phyloP scores from a whole-genome alignment of 2,113 vertebrate species.

The Hoplias malabaricus region DNA sequence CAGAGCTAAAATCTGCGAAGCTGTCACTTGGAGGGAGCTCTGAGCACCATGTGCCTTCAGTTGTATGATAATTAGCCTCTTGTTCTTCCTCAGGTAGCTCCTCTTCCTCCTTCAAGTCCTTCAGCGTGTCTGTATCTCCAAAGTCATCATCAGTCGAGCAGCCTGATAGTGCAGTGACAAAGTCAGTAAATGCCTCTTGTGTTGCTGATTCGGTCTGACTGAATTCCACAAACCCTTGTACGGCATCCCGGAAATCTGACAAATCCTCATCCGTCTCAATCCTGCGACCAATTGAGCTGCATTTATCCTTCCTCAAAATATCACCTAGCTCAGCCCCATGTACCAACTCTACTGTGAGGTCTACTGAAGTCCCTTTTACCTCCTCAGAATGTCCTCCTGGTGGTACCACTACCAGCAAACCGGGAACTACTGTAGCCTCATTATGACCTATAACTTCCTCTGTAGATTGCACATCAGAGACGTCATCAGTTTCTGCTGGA shows the following conservation, averaged over 20 bases:
- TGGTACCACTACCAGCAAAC: conserved; percentile 2
- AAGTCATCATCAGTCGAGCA: conserved; percentile 65
- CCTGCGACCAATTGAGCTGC: neutral
- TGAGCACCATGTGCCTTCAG: conserved; percentile 36
- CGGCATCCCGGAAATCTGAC: conserved; percentile 70
- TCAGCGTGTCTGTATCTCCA: conserved; percentile 72
- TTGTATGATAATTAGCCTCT: neutral
- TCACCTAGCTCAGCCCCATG: neutral
- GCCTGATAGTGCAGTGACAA: conserved; percentile 44
- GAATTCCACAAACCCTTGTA: conserved; percentile 60
- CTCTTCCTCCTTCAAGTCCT: conserved; percentile 56
- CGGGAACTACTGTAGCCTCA: conserved; percentile 63
- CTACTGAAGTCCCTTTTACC: neutral
- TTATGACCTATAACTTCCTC: conserved; percentile 38
- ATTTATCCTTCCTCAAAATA: conserved; percentile 10
- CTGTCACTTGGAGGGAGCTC: conserved; percentile 84
- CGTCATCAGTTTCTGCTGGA: neutral
- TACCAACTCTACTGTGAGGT: neutral
- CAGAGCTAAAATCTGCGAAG: conserved; percentile 94
- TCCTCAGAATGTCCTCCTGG: conserved; percentile 31
- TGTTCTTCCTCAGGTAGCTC: conserved; percentile 13
- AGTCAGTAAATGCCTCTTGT: conserved; percentile 43
- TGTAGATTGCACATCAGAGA: conserved; percentile 1
- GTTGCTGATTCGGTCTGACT: conserved; percentile 55
- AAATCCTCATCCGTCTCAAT: conserved; percentile 63